These are phyloP conservation scores for Corythornis vintsioides DNA, from an alignment of 2,113 vertebrate species.

Conservation along the genomic window DNA sequence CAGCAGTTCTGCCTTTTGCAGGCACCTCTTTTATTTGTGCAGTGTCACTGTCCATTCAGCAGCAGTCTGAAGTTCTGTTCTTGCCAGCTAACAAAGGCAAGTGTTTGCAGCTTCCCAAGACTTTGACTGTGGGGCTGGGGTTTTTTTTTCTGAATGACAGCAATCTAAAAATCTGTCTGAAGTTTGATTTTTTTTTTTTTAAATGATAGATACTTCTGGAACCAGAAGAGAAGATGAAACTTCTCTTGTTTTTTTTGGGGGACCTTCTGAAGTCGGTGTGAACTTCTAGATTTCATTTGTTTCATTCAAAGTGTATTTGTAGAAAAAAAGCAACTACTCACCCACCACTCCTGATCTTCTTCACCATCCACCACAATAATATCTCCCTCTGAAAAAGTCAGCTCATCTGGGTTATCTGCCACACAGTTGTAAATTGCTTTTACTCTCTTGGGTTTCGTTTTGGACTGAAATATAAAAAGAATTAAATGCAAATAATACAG, in stretches of 20 bases:
- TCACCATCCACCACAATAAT: conserved; percentile 93
- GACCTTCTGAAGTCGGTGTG: background rate
- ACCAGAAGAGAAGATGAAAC: background rate
- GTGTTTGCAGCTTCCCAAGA: background rate
- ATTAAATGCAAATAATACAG: background rate
- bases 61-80: background rate
- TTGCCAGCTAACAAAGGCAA: background rate
- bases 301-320: background rate
- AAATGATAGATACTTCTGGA: background rate
- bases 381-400: conserved; percentile 92
- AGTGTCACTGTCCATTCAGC: background rate
- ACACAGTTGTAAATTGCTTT: conserved; percentile 92
- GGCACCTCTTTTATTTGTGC: background rate
- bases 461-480: conserved; percentile 75
- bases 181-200: background rate
- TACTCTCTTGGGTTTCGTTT: conserved; percentile 86
- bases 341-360: conserved; percentile 97
- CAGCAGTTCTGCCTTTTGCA: background rate
- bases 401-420: conserved; percentile 92
- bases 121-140: background rate
- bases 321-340: conserved; percentile 77
- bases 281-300: background rate
- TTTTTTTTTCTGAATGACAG: background rate
- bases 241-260: background rate
- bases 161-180: background rate